These are phyloP conservation scores for Chirona hameri DNA, from an alignment of 2,888 invertebrate species.

Conservation along the genomic window DNA sequence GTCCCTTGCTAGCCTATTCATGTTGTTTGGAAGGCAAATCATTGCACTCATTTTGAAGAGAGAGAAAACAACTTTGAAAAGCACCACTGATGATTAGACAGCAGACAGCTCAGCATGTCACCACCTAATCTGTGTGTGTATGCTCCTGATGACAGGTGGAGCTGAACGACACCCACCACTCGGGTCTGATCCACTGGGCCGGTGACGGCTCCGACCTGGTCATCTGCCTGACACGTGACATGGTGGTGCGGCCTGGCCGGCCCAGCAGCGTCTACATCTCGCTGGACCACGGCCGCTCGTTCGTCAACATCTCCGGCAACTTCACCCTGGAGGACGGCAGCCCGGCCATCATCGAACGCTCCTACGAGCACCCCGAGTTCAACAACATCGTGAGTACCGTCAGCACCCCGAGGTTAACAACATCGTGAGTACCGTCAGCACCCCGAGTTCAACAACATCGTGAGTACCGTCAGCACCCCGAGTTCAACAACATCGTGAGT, in stretches of 20 bases:
- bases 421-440: too few relatives aligned
- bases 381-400: slow-evolving; percentile 68
- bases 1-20: neutral
- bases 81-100: neutral
- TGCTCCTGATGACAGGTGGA: slow-evolving; percentile 56
- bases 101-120: neutral
- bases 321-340: slow-evolving; percentile 57
- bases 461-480: too few relatives aligned
- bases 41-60: too few relatives aligned
- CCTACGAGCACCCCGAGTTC: slow-evolving; percentile 76
- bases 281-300: slow-evolving; percentile 78
- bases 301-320: slow-evolving; percentile 66
- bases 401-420: too few relatives aligned
- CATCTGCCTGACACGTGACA: slow-evolving; percentile 56
- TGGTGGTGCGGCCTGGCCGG: slow-evolving; percentile 35
- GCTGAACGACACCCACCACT: slow-evolving; percentile 80
- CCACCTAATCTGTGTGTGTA: neutral
- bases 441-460: too few relatives aligned
- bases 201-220: slow-evolving; percentile 82
- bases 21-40: too few relatives aligned
- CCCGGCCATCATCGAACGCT: slow-evolving; percentile 74
- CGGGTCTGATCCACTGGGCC: slow-evolving; percentile 88
- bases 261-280: slow-evolving; percentile 79
- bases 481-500: too few relatives aligned
- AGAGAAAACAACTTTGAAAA: too few relatives aligned